A percentile compares a stretch with the other conserved stretches of the same genome.
Conservation (phyloP, 2,888 invertebrate species). For the Eristalinus aeneus region DNA sequence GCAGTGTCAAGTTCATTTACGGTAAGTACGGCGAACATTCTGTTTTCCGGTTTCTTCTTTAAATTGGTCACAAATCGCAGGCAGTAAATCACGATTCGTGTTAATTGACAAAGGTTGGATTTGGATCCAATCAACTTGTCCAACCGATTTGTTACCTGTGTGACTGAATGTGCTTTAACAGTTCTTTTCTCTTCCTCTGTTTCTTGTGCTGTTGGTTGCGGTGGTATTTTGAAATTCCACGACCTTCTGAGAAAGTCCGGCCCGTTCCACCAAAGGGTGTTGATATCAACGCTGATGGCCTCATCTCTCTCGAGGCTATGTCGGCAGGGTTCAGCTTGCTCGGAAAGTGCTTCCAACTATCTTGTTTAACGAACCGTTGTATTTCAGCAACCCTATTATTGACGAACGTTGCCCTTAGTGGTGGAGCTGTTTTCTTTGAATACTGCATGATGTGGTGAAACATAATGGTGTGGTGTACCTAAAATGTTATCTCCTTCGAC, state of each 20-base stretch:
- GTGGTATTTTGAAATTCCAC: background rate
- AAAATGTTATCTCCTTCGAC: no score
- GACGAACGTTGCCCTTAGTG: no score
- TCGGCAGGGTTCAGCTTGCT: constrained; percentile 12
- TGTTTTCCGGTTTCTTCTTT: background rate
- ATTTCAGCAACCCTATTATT: no score
- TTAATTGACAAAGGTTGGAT: background rate
- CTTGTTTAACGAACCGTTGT: no score
- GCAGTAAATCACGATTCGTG: background rate
- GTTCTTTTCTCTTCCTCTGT: background rate
- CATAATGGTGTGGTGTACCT: no score
- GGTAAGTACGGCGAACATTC: background rate
- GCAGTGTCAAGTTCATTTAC: background rate
- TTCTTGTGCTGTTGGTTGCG: background rate
- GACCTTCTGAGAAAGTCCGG: background rate
- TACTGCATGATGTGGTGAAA: no score
- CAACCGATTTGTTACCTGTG: background rate
- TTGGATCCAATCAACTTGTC: background rate
- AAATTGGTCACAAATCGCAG: background rate
- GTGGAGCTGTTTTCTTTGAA: no score
- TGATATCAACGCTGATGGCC: background rate
- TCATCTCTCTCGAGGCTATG: background rate
- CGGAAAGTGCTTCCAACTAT: no score
- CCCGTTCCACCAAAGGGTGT: background rate
- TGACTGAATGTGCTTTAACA: background rate